Base-by-base conservation (phyloP, 2,113 vertebrate genomes). In the Lepus europaeus region DNA sequence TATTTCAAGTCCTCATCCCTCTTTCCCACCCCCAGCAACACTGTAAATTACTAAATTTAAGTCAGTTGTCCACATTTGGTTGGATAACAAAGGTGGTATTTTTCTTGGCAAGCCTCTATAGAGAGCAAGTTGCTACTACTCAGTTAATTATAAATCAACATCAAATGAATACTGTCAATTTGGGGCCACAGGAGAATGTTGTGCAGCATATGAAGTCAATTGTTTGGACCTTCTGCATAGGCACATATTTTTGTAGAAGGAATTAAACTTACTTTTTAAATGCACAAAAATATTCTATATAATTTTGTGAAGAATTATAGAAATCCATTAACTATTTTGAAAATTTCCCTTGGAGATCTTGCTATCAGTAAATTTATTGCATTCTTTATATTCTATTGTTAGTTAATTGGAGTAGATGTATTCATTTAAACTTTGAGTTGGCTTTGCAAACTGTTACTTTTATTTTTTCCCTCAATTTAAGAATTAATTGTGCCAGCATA, bases 131-230 rank as follows among this genome's bases (percentile, higher is more conserved):
- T 98, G 98, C 99, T 99, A 98, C 98, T 98, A 98, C 97, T 93
- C 97, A 98, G 98, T 97, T 98, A 98, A 98, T 98, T 98, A 97
- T 98, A 98, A 99, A 98, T 98, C 98, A 97, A 97, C 98, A 98
- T 98, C 98, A 98, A 98, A 98, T 98, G 98, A 98, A 97, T 97
- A 97, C 96, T 98, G 96, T 97, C 98, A 97, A 94, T 97, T 91
- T 93, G 96, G 96, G 96, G 93, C 94, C 93, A 92, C 10, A 39
- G 72, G 90, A 94, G 94, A 97, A 88, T 82, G 90, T 90, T 92
- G 78, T 96, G 86, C 89, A 92, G 97, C 96, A 92, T 94, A 89
- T 88, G 89, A 97, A 97, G 93, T 79, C 83, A 91, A 14, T 96
- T 97, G 91, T 97, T 98, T 94, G 94, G 89, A 91, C 96, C 14